These are phyloP conservation scores for Plebejus argus DNA, from an alignment of 2,888 invertebrate genomes.

Conservation along the genomic window DNA sequence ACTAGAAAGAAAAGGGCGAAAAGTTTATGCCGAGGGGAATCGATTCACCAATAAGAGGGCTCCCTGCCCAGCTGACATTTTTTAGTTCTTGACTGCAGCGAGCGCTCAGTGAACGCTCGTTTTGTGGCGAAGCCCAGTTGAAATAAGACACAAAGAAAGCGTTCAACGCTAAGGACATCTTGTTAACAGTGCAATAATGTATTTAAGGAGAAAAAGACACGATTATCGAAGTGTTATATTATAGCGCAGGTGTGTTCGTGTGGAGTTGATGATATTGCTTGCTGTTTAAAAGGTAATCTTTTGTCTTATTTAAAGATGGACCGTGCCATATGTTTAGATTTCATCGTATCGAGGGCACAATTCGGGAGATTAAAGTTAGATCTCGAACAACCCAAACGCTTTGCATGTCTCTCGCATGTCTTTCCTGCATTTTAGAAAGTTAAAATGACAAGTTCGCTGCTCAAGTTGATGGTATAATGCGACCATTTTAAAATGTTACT, in stretches of 20 bases:
- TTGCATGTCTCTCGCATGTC: constrained; percentile 33
- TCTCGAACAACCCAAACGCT: constrained; percentile 24
- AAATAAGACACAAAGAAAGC: constrained; percentile 67
- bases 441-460: constrained; percentile 47
- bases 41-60: constrained; percentile 76
- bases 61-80: constrained; percentile 72
- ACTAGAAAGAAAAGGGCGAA: constrained; percentile 34
- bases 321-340: constrained; percentile 61
- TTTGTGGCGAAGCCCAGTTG: constrained; percentile 49
- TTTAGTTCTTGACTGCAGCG: constrained; percentile 66
- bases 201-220: constrained; percentile 79
- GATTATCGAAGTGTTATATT: constrained; percentile 77
- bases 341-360: constrained; percentile 38
- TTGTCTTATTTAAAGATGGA: constrained; percentile 49
- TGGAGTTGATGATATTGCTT: constrained; percentile 69
- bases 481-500: constrained; percentile 46
- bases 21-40: constrained; percentile 62
- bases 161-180: constrained; percentile 69
- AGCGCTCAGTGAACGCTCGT: constrained; percentile 61
- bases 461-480: constrained; percentile 46
- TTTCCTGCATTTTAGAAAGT: constrained; percentile 58
- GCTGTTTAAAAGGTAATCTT: constrained; percentile 67
- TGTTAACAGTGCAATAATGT: constrained; percentile 77
- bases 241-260: constrained; percentile 73
- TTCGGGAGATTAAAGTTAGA: constrained; percentile 31